Conservation (phyloP, 1,140 invertebrate genomes). For the Drosophila bifasciata region DNA sequence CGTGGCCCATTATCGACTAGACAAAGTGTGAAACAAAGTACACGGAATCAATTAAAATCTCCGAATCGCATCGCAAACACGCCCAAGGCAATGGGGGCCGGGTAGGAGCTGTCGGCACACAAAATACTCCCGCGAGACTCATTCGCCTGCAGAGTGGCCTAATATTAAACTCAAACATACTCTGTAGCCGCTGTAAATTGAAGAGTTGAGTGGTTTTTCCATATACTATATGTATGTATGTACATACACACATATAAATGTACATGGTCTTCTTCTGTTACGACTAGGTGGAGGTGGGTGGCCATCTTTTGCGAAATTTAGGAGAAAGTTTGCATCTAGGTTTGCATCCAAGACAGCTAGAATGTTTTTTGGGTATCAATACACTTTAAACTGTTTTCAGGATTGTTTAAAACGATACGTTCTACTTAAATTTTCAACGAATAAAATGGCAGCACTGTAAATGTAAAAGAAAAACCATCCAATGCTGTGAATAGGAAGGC, state of each 20-base stretch:
- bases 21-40: constrained; percentile 30
- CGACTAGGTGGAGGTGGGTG: too few species aligned
- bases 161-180: constrained; percentile 36
- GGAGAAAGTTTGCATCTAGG: too few species aligned
- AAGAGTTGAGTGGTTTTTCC: not conserved
- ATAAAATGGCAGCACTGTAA: too few species aligned
- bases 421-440: too few species aligned
- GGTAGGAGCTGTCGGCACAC: constrained; percentile 27
- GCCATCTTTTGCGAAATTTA: too few species aligned
- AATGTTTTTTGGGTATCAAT: too few species aligned
- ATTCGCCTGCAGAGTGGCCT: constrained; percentile 48
- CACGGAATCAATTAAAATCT: constrained; percentile 70
- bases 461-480: too few species aligned
- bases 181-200: not conserved
- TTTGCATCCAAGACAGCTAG: too few species aligned
- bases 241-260: constrained; percentile 31
- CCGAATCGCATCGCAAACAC: constrained; percentile 42
- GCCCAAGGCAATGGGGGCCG: constrained; percentile 22
- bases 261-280: constrained; percentile 1
- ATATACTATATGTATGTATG: constrained; percentile 7
- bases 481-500: too few species aligned
- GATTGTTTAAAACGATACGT: too few species aligned
- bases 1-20: constrained; percentile 50
- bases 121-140: constrained; percentile 67
- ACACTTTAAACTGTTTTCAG: too few species aligned